These are phyloP conservation scores for Threskiornis aethiopicus DNA, from an alignment of 2,797 vertebrate species.

Conservation along the genomic window DNA sequence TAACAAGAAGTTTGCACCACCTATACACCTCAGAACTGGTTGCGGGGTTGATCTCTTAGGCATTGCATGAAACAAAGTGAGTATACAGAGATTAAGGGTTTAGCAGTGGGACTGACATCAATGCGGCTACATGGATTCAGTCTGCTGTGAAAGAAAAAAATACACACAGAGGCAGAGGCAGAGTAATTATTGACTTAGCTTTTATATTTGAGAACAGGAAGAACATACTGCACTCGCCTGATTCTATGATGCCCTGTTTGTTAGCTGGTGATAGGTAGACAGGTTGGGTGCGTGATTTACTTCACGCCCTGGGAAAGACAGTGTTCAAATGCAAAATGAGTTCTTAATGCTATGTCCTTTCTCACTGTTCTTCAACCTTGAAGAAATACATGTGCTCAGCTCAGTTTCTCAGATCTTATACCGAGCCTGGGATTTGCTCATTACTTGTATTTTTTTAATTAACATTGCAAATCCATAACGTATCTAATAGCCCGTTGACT, in stretches of 20 bases:
- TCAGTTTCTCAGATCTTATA: not conserved
- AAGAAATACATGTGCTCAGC: not conserved
- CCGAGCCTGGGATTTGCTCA: not conserved
- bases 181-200: slow-evolving; percentile 44
- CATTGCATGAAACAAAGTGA: not conserved
- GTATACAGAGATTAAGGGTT: not conserved
- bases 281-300: not conserved
- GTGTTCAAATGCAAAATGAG: not conserved
- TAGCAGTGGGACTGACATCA: not conserved
- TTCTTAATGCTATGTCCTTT: not conserved
- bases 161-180: not conserved
- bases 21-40: not conserved
- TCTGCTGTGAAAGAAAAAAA: not conserved
- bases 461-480: not conserved
- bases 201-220: slow-evolving; percentile 24
- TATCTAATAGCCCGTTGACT: not conserved
- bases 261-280: not conserved
- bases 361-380: not conserved
- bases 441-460: not conserved
- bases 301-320: not conserved
- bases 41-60: not conserved
- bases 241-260: not conserved
- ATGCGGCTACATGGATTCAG: not conserved
- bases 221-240: not conserved
- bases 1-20: not conserved